These are phyloP conservation scores for Rhadinocentrus ornatus DNA, from an alignment of 2,797 vertebrate species.

Conservation along the genomic window DNA sequence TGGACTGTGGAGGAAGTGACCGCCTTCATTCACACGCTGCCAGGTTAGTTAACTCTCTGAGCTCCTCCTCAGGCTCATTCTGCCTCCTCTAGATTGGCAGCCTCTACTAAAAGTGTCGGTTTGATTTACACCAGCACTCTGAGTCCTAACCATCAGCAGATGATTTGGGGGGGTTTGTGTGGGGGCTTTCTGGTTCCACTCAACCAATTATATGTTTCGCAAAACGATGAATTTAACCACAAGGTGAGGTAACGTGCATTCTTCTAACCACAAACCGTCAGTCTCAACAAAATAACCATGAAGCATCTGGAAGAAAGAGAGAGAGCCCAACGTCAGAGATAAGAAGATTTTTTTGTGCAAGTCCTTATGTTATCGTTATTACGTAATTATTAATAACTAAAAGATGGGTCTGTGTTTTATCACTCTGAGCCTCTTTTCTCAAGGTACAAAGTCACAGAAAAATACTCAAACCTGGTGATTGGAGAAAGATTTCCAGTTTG, in stretches of 20 bases:
- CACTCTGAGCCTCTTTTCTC: no score
- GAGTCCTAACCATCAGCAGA: slow-evolving; percentile 36
- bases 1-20: slow-evolving; percentile 97
- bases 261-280: slow-evolving; percentile 6
- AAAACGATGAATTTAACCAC: slow-evolving; percentile 22
- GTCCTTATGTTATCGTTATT: no score
- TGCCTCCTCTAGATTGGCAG: background rate
- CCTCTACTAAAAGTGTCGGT: background rate
- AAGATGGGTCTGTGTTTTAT: no score
- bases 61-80: background rate
- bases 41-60: slow-evolving; percentile 79
- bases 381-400: no score
- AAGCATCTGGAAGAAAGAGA: slow-evolving; percentile 36
- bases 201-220: slow-evolving; percentile 51
- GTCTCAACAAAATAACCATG: background rate
- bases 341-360: no score
- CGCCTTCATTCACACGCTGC: slow-evolving; percentile 92
- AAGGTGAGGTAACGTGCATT: slow-evolving; percentile 13
- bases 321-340: background rate
- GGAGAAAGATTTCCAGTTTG: no score
- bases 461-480: no score
- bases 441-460: no score
- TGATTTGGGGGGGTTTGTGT: background rate
- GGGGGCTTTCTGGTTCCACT: background rate
- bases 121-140: slow-evolving; percentile 37